Percentiles rank a stretch among this genome's conserved stretches.
phyloP scores from a whole-genome alignment of 2,888 invertebrate genomes.

The Drosophila sordidula region DNA sequence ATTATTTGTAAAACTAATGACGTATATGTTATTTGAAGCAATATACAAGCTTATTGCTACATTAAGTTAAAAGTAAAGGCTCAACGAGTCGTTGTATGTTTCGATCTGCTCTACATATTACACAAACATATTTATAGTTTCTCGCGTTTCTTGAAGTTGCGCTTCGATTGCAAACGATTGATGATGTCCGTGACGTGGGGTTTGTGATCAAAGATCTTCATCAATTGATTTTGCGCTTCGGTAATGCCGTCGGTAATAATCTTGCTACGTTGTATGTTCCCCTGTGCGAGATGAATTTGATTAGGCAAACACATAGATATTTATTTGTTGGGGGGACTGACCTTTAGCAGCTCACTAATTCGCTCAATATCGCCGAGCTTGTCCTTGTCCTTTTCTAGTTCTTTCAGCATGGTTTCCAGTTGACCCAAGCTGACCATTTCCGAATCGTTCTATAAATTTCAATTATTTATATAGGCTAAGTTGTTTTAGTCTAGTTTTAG shows the following conservation, averaged over 20 bases:
- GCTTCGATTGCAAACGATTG: slow-evolving; percentile 95
- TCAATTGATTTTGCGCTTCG: slow-evolving; percentile 94
- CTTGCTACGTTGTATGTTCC: slow-evolving; percentile 97
- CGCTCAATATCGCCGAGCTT: slow-evolving; percentile 86
- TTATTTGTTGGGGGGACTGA: slow-evolving; percentile 72
- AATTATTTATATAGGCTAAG: background rate
- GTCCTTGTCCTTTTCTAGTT: slow-evolving; percentile 85
- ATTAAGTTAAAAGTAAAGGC: slow-evolving; percentile 34
- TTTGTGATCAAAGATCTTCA: slow-evolving; percentile 96
- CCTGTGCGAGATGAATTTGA: slow-evolving; percentile 86
- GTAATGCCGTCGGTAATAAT: slow-evolving; percentile 96
- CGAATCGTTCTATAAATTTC: slow-evolving; percentile 85
- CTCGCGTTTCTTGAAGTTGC: slow-evolving; percentile 96
- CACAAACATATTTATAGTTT: slow-evolving; percentile 85
- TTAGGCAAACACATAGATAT: background rate
- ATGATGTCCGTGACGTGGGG: slow-evolving; percentile 95
- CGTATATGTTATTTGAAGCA: slow-evolving; percentile 32
- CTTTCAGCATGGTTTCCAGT: slow-evolving; percentile 82
- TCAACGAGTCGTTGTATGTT: slow-evolving; percentile 38
- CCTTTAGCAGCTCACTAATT: slow-evolving; percentile 88
- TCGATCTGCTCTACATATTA: slow-evolving; percentile 21
- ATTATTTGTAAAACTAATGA: slow-evolving; percentile 35
- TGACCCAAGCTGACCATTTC: slow-evolving; percentile 85
- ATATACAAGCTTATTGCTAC: slow-evolving; percentile 43
- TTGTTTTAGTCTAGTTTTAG: accelerated